Evolutionary conservation across 2,888 invertebrate species (phyloP).

Genomic region (Drosophila acutilabella): DNA sequence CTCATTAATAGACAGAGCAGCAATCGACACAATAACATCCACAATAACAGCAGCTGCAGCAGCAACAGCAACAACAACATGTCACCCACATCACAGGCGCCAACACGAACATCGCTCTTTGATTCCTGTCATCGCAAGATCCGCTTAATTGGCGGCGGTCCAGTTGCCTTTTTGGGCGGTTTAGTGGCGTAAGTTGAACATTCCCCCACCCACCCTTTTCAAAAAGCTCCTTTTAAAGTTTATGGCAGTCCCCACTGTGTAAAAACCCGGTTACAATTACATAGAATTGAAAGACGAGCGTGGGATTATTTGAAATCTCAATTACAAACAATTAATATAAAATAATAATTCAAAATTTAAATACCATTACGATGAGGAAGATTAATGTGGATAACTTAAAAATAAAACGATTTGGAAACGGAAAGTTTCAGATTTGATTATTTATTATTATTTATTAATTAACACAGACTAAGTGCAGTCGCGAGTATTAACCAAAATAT

Average conservation of each 20-base stretch:
- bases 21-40: constrained; percentile 40
- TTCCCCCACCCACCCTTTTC: not conserved
- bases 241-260: not conserved
- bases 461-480: no score
- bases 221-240: not conserved
- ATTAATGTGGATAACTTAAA: not conserved
- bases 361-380: no score
- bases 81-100: constrained; percentile 83
- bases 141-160: constrained; percentile 89
- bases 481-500: no score
- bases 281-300: constrained; percentile 8
- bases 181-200: constrained; percentile 89
- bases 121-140: constrained; percentile 91
- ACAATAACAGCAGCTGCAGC: constrained; percentile 38
- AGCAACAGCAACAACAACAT: constrained; percentile 63
- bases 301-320: constrained; percentile 5
- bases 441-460: no score
- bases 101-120: constrained; percentile 88
- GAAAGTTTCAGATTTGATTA: no score
- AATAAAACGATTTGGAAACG: no score
- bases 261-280: constrained; percentile 27
- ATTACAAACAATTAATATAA: not conserved
- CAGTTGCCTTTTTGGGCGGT: constrained; percentile 89
- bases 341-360: not conserved
- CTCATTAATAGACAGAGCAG: constrained; percentile 54